Percentiles rank a stretch among this genome's conserved stretches.
Evolutionary conservation across 2,797 vertebrate genomes (phyloP).

Genomic region (Xerus rutilus): DNA sequence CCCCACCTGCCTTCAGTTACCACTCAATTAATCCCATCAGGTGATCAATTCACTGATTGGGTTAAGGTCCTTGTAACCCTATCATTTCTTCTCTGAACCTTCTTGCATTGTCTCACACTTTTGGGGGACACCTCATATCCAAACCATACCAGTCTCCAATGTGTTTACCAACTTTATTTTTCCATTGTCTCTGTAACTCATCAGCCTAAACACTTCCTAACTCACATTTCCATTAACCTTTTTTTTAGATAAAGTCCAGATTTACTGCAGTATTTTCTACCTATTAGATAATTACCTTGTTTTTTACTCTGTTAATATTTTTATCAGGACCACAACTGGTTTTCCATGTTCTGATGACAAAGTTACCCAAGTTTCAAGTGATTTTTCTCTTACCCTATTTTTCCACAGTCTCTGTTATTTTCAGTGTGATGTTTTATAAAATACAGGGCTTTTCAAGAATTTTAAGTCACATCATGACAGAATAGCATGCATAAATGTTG

Average conservation of each 20-base stretch:
- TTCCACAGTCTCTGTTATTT: background rate
- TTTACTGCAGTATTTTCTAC: background rate
- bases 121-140: no score
- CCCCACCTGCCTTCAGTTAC: no score
- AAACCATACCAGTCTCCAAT: no score
- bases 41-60: no score
- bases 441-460: background rate
- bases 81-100: no score
- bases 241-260: background rate
- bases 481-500: background rate
- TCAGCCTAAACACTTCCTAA: background rate
- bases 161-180: background rate
- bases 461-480: background rate
- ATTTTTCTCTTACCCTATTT: background rate
- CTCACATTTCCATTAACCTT: background rate
- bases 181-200: background rate
- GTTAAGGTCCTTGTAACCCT: no score
- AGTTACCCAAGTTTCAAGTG: background rate
- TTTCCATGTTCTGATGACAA: background rate
- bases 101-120: no score
- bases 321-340: background rate
- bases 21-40: no score
- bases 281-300: background rate
- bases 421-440: background rate
- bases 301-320: conserved; percentile 26